phyloP scores from a whole-genome alignment of 2,113 vertebrate genomes.

The Vireo altiloquus region DNA sequence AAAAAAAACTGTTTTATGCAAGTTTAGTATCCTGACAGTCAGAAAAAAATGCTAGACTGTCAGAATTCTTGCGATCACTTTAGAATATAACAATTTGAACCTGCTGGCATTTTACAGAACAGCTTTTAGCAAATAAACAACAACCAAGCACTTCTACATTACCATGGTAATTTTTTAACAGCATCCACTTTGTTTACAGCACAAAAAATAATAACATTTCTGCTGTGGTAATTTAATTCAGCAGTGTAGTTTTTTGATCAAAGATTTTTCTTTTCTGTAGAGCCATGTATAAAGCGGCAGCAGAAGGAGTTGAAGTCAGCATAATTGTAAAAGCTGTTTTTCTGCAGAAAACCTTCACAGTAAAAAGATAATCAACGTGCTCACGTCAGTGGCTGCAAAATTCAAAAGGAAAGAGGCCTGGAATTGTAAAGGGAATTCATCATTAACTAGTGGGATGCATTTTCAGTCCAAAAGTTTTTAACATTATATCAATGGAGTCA shows the following conservation, averaged over 20 bases:
- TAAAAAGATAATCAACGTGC: not conserved
- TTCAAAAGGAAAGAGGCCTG: not conserved
- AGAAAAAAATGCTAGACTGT: not conserved
- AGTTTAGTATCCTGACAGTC: not conserved
- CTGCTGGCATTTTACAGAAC: not conserved
- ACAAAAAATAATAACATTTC: not conserved
- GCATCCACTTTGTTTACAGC: not conserved
- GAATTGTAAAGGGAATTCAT: not conserved
- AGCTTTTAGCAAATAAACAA: not conserved
- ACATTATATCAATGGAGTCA: not conserved
- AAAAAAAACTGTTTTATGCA: not conserved
- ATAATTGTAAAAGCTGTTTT: not conserved
- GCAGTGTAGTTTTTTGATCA: not conserved
- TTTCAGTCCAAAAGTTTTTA: not conserved
- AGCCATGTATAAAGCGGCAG: not conserved
- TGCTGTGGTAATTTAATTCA: not conserved
- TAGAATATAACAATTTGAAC: not conserved
- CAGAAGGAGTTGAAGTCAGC: not conserved
- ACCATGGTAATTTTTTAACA: not conserved
- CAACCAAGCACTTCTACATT: not conserved
- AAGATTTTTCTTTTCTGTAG: not conserved
- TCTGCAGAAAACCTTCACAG: not conserved
- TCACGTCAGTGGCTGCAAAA: not conserved
- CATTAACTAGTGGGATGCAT: not conserved
- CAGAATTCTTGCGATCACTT: not conserved